These are phyloP conservation scores for Drosophila kanekoi DNA, from an alignment of 2,888 invertebrate species.

Conservation along the genomic window DNA sequence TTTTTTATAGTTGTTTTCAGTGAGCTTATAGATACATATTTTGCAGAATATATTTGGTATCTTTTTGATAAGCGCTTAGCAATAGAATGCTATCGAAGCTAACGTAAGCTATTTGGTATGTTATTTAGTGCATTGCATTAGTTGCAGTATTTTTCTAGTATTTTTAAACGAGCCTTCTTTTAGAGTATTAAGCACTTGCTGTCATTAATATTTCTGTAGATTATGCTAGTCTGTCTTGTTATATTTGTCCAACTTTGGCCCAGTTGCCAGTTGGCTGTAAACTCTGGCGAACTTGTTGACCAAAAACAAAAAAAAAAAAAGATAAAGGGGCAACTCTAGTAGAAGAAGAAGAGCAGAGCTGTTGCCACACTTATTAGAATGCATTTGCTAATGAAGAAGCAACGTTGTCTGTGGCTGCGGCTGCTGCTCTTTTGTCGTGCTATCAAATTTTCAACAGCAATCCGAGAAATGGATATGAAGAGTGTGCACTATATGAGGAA, in stretches of 20 bases:
- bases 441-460: constrained; percentile 64
- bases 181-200: too few species aligned
- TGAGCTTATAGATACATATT: too few species aligned
- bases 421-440: constrained; percentile 60
- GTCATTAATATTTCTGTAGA: too few species aligned
- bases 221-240: too few species aligned
- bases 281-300: constrained; percentile 1
- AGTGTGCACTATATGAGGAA: constrained; percentile 8
- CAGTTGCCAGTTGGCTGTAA: constrained; percentile 14
- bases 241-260: constrained; percentile 18
- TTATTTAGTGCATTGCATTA: too few species aligned
- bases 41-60: too few species aligned
- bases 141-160: too few species aligned
- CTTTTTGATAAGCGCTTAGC: too few species aligned
- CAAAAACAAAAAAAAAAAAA: constrained; percentile 2
- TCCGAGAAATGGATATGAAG: constrained; percentile 30
- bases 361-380: constrained; percentile 63
- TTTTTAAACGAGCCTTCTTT: too few species aligned
- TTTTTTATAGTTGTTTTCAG: too few species aligned
- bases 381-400: constrained; percentile 64
- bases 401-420: constrained; percentile 44
- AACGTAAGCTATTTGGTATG: too few species aligned
- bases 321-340: not conserved
- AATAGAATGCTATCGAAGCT: too few species aligned
- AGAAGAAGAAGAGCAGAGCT: not conserved